Evolutionary conservation across 2,888 invertebrate genomes (phyloP).

Genomic region (Octodonta nipae): DNA sequence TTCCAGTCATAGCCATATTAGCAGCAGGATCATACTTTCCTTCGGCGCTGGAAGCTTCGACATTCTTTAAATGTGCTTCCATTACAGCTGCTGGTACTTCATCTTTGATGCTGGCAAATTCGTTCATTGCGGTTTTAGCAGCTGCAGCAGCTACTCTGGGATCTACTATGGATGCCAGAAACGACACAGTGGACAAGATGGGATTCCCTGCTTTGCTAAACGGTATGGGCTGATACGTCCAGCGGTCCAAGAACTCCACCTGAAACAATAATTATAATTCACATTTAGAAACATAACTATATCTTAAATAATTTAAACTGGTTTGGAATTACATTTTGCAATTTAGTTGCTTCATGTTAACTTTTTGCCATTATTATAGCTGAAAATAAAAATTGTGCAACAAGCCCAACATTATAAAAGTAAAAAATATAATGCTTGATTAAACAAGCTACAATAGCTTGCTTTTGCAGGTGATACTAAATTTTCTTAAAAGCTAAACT

Average conservation of each 20-base stretch:
- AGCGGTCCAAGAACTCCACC: constrained; percentile 81
- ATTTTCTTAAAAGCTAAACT: too few relatives aligned
- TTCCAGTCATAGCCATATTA: constrained; percentile 78
- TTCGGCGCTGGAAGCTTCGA: constrained; percentile 54
- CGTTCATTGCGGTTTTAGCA: constrained; percentile 96
- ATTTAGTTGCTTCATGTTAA: too few relatives aligned
- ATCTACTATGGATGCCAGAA: constrained; percentile 96
- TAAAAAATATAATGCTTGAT: too few relatives aligned
- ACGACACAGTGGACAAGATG: constrained; percentile 99
- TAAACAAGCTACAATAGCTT: too few relatives aligned
- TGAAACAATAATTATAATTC: too few relatives aligned
- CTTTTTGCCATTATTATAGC: too few relatives aligned
- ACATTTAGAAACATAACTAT: too few relatives aligned
- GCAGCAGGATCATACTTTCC: constrained; percentile 66
- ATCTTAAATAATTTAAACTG: too few relatives aligned
- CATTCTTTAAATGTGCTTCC: constrained; percentile 90
- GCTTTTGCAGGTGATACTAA: too few relatives aligned
- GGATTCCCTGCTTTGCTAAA: constrained; percentile 98
- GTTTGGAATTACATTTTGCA: too few relatives aligned
- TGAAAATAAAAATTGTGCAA: too few relatives aligned
- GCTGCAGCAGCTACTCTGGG: constrained; percentile 94
- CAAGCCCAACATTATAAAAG: too few relatives aligned
- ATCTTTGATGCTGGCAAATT: constrained; percentile 94
- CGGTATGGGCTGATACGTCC: constrained; percentile 92
- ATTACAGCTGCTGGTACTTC: constrained; percentile 93